These are phyloP conservation scores for Sinocyclocheilus rhinocerous DNA, from an alignment of 2,113 vertebrate species.

Conservation along the genomic window DNA sequence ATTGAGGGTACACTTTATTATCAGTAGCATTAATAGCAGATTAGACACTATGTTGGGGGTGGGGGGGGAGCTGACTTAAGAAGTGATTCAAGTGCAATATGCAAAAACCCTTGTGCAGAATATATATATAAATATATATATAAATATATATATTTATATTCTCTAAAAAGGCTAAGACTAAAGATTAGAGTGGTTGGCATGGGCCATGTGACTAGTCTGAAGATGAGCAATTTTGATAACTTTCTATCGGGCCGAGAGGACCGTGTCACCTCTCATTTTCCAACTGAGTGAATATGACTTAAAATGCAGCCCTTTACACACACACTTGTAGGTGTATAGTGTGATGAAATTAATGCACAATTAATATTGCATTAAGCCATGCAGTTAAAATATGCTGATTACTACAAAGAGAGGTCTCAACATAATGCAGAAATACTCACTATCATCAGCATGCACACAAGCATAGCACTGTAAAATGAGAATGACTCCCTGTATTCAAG, in stretches of 20 bases:
- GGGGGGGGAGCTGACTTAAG: too few relatives aligned
- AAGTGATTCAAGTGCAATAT: too few relatives aligned
- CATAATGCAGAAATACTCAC: slow-evolving; percentile 6
- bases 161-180: too few relatives aligned
- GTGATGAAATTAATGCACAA: neutral
- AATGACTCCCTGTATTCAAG: neutral
- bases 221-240: slow-evolving; percentile 28
- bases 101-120: too few relatives aligned
- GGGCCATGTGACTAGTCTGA: slow-evolving; percentile 34
- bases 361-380: slow-evolving; percentile 18
- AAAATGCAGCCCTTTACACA: slow-evolving; percentile 44
- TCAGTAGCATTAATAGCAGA: neutral
- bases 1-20: slow-evolving; percentile 13
- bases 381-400: slow-evolving; percentile 7
- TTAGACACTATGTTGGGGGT: too few relatives aligned
- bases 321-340: neutral
- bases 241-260: slow-evolving; percentile 35
- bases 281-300: slow-evolving; percentile 32
- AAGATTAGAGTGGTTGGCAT: neutral
- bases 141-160: too few relatives aligned
- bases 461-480: neutral
- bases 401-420: neutral
- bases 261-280: slow-evolving; percentile 52
- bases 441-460: slow-evolving; percentile 9
- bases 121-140: too few relatives aligned